These are phyloP conservation scores for Halictus quadricinctus DNA, from an alignment of 2,888 invertebrate genomes.

Conservation along the genomic window DNA sequence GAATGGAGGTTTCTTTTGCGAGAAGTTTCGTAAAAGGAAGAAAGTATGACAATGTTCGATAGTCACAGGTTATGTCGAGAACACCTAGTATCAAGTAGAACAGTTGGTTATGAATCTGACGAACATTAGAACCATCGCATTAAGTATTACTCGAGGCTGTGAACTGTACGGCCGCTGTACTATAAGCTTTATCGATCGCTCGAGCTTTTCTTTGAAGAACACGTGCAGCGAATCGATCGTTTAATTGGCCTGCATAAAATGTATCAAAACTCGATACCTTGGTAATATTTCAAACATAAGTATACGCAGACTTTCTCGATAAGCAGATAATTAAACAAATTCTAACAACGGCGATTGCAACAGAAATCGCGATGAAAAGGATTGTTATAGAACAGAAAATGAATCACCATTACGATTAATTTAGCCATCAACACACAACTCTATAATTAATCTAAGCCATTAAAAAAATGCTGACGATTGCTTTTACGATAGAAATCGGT, in stretches of 20 bases:
- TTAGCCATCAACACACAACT: background rate
- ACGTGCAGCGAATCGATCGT: slow-evolving; percentile 11
- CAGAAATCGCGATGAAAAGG: background rate
- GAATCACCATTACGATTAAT: background rate
- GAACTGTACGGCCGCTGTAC: background rate
- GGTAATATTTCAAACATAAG: background rate
- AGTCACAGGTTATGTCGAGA: too few species aligned
- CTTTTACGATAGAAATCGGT: background rate
- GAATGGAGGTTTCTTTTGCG: background rate
- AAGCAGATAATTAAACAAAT: too few species aligned
- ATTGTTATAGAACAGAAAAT: background rate
- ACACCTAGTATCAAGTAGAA: background rate
- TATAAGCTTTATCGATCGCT: slow-evolving; percentile 34
- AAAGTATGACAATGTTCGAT: background rate
- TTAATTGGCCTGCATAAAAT: background rate
- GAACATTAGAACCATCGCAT: background rate
- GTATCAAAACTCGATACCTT: background rate
- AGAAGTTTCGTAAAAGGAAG: background rate
- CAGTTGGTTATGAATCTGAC: background rate
- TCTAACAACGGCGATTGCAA: too few species aligned
- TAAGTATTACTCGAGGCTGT: slow-evolving; percentile 21
- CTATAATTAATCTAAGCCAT: background rate
- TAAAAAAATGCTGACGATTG: background rate
- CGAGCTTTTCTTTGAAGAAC: slow-evolving; percentile 23
- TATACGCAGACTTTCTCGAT: too few species aligned